Conservation (phyloP, 2,888 invertebrate genomes). For the Drosophila putrida region DNA sequence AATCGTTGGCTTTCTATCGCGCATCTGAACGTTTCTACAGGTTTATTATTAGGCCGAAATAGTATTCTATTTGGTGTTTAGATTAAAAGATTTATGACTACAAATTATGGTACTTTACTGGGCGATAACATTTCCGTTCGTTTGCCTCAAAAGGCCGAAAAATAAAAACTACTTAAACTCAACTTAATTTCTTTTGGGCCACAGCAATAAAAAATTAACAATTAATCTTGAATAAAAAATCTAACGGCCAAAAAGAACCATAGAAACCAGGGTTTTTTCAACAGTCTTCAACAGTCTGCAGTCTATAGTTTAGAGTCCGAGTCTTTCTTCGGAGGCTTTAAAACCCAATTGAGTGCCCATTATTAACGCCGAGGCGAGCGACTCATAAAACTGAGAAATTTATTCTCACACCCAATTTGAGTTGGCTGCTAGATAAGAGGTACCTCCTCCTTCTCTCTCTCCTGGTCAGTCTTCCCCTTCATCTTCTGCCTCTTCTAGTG, state of each 20-base stretch:
- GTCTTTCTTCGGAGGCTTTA: conserved; percentile 40
- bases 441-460: neutral
- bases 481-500: neutral
- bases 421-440: conserved; percentile 59
- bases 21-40: conserved; percentile 33
- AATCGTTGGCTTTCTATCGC: conserved; percentile 31
- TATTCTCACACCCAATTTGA: conserved; percentile 82
- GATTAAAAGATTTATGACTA: conserved; percentile 79
- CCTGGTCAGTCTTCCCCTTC: neutral
- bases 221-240: conserved; percentile 76
- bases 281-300: neutral
- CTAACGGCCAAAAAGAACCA: conserved; percentile 54
- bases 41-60: conserved; percentile 53
- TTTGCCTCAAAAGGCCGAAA: conserved; percentile 25
- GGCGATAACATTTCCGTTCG: conserved; percentile 81
- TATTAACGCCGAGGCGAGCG: conserved; percentile 68
- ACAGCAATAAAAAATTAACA: conserved; percentile 73
- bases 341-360: conserved; percentile 73
- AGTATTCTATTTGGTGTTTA: conserved; percentile 78
- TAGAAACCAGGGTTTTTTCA: conserved; percentile 10
- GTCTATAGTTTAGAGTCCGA: neutral
- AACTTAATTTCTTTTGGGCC: conserved; percentile 64
- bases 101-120: conserved; percentile 80
- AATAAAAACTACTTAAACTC: conserved; percentile 65
- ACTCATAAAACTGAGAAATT: conserved; percentile 76